These are phyloP conservation scores for Nephrotoma flavescens DNA, from an alignment of 2,888 invertebrate genomes.

Conservation along the genomic window DNA sequence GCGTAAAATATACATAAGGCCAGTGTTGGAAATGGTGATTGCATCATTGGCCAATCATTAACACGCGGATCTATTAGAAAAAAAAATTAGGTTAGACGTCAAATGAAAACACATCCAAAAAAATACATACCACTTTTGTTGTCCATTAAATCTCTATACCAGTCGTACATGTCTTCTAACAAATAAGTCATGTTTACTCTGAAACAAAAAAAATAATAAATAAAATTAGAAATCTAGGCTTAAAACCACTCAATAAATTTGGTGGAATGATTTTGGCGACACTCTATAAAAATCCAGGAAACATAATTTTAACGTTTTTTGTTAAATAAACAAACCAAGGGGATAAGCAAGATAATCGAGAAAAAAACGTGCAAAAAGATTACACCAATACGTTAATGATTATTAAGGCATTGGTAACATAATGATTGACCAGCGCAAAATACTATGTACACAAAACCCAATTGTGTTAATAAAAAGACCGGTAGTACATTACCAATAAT, in stretches of 20 bases:
- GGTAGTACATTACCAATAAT: not conserved
- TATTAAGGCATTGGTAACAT: not conserved
- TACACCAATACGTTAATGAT: not conserved
- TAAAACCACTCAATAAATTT: not conserved
- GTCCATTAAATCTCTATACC: slow-evolving; percentile 58
- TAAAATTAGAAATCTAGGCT: slow-evolving; percentile 8
- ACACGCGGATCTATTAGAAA: slow-evolving; percentile 68
- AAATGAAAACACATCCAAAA: not conserved
- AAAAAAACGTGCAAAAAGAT: not conserved
- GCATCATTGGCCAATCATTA: slow-evolving; percentile 79
- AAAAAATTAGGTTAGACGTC: not conserved
- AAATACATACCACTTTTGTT: slow-evolving; percentile 48
- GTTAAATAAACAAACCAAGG: not conserved
- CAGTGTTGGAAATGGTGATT: slow-evolving; percentile 74
- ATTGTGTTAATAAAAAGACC: not conserved
- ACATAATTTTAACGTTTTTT: not conserved
- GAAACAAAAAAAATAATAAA: slow-evolving; percentile 5
- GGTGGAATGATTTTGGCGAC: not conserved
- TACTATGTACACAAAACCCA: not conserved
- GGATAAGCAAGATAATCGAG: not conserved
- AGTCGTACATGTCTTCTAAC: slow-evolving; percentile 32
- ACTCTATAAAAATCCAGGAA: not conserved
- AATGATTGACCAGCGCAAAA: not conserved
- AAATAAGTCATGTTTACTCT: slow-evolving; percentile 12
- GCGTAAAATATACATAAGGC: slow-evolving; percentile 71